Conservation (phyloP, 2,888 invertebrate genomes). For the Trimorus sp. region DNA sequence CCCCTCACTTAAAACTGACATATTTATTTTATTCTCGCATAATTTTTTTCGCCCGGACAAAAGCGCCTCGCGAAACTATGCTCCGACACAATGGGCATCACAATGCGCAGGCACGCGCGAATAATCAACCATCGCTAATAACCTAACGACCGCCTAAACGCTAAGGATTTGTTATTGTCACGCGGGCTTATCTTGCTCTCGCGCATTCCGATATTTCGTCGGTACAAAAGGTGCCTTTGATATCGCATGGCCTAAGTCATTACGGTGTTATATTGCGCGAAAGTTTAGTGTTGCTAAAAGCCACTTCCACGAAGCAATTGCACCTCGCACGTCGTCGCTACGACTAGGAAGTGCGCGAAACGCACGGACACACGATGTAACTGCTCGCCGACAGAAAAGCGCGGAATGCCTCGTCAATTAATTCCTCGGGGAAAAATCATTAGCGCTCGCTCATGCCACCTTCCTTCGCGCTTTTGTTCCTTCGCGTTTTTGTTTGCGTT, state of each 20-base stretch:
- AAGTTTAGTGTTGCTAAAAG: slow-evolving; percentile 53
- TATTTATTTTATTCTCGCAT: slow-evolving; percentile 34
- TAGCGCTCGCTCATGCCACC: slow-evolving; percentile 41
- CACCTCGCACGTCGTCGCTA: slow-evolving; percentile 39
- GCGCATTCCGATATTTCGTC: slow-evolving; percentile 55
- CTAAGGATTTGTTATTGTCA: slow-evolving; percentile 64
- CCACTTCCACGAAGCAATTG: slow-evolving; percentile 53
- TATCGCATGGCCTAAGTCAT: slow-evolving; percentile 47
- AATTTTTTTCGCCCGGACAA: slow-evolving; percentile 25
- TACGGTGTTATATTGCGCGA: slow-evolving; percentile 50
- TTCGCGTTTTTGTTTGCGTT: not conserved
- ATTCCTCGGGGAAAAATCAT: slow-evolving; percentile 63
- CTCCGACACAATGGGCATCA: slow-evolving; percentile 49
- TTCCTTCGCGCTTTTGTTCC: slow-evolving; percentile 3
- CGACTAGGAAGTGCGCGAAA: slow-evolving; percentile 65
- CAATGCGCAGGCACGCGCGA: slow-evolving; percentile 77
- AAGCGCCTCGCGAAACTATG: slow-evolving; percentile 13
- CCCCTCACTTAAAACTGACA: slow-evolving; percentile 8
- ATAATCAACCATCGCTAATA: slow-evolving; percentile 75
- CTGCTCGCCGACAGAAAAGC: slow-evolving; percentile 68
- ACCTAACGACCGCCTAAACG: slow-evolving; percentile 70
- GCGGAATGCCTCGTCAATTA: slow-evolving; percentile 67
- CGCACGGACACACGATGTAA: slow-evolving; percentile 68
- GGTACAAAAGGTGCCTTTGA: slow-evolving; percentile 50
- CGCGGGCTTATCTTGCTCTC: slow-evolving; percentile 36